Conservation (phyloP, 2,113 vertebrate genomes). For the Sceloporus tristichus region DNA sequence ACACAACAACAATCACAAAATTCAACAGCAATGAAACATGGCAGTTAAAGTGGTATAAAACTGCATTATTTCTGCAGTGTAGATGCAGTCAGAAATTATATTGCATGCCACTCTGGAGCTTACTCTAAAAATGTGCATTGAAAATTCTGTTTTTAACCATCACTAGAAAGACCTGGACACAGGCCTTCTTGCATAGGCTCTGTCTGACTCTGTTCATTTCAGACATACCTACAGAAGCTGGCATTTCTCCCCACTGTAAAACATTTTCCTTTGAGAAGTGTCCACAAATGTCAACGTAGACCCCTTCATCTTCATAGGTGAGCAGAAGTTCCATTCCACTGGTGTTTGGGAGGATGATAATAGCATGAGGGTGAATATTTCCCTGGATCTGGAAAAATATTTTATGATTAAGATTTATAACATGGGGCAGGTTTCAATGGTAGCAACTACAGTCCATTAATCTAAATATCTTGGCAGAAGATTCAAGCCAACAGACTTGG, state of each 20-base stretch:
- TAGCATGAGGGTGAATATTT: constrained; percentile 90
- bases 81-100: too few relatives aligned
- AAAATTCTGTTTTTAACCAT: too few relatives aligned
- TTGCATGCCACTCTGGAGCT: too few relatives aligned
- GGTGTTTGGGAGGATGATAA: constrained; percentile 94
- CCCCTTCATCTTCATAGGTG: constrained; percentile 93
- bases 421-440: constrained; percentile 58
- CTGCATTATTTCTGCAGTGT: too few relatives aligned
- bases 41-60: too few relatives aligned
- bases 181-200: background rate
- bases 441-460: constrained; percentile 52
- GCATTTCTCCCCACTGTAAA: constrained; percentile 96
- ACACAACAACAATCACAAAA: too few relatives aligned
- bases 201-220: background rate
- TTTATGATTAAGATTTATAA: constrained; percentile 65
- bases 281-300: constrained; percentile 93
- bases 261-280: constrained; percentile 95
- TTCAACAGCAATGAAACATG: too few relatives aligned
- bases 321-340: constrained; percentile 93
- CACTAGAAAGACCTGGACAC: too few relatives aligned
- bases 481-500: constrained; percentile 57
- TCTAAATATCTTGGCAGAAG: constrained; percentile 50
- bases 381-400: constrained; percentile 85
- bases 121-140: too few relatives aligned
- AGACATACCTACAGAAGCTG: constrained; percentile 90